Conservation (phyloP, 2,113 vertebrate species). For the Dipodomys spectabilis region DNA sequence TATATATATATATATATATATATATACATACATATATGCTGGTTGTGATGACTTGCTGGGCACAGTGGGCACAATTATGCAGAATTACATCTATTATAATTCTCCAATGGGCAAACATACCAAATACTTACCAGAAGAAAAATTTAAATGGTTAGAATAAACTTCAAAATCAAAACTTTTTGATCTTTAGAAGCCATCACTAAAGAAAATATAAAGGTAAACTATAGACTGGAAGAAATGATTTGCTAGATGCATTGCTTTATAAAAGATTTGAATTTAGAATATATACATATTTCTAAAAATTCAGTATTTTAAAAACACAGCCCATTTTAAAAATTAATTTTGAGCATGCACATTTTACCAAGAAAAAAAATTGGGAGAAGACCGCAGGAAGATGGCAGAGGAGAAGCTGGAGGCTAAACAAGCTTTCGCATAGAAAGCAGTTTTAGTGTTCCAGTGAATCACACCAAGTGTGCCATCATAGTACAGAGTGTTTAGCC, state of each 20-base stretch:
- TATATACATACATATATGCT: no score
- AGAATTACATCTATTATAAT: no score
- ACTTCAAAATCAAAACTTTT: slow-evolving; percentile 27
- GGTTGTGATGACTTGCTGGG: no score
- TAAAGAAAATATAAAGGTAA: not conserved
- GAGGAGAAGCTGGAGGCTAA: no score
- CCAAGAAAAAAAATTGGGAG: not conserved
- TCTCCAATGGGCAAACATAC: not conserved
- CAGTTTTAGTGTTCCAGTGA: no score
- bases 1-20: no score
- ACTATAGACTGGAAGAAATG: not conserved
- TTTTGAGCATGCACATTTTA: not conserved
- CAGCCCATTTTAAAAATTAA: not conserved
- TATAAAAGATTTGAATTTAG: not conserved
- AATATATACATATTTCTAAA: not conserved
- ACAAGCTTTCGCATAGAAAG: no score
- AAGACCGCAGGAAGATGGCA: no score
- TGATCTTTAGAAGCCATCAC: not conserved
- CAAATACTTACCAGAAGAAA: not conserved
- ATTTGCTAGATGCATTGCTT: not conserved
- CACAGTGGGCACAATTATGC: no score
- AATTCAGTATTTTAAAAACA: not conserved
- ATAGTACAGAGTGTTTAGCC: no score
- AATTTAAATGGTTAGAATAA: not conserved
- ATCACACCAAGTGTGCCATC: no score